A percentile compares a stretch with the other conserved stretches of the same genome.
phyloP scores from a whole-genome alignment of 2,888 invertebrate species.

The Selenia dentaria region DNA sequence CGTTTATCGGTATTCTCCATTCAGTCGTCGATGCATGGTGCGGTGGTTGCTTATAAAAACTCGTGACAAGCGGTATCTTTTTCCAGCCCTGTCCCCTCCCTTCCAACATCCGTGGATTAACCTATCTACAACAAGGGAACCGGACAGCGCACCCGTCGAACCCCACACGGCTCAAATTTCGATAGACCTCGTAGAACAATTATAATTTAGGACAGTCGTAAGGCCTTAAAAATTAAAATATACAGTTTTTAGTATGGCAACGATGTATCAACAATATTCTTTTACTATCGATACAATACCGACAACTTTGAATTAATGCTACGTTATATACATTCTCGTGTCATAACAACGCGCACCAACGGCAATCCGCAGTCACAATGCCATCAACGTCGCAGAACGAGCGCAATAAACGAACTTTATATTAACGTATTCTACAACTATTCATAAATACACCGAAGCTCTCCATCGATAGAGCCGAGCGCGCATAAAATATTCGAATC shows the following conservation, averaged over 20 bases:
- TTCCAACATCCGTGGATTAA: no score
- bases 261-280: constrained; percentile 82
- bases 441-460: constrained; percentile 45
- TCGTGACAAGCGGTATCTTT: no score
- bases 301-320: constrained; percentile 71
- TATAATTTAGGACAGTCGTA: constrained; percentile 80
- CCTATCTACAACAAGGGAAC: constrained; percentile 56
- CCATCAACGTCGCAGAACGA: constrained; percentile 35
- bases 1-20: no score
- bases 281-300: constrained; percentile 70
- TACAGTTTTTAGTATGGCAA: constrained; percentile 83
- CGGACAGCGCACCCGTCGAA: constrained; percentile 42
- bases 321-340: constrained; percentile 60
- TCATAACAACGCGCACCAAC: constrained; percentile 55
- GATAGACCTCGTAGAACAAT: constrained; percentile 64
- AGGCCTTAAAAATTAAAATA: constrained; percentile 78
- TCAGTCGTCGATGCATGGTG: no score
- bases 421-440: constrained; percentile 38
- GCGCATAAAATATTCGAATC: constrained; percentile 40
- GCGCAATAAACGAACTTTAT: constrained; percentile 45
- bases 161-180: constrained; percentile 52
- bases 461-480: constrained; percentile 38
- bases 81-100: no score
- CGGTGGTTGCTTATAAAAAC: no score
- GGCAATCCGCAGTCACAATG: background rate